Evolutionary conservation across 2,797 vertebrate species (phyloP).

Genomic region (Myotis daubentonii): DNA sequence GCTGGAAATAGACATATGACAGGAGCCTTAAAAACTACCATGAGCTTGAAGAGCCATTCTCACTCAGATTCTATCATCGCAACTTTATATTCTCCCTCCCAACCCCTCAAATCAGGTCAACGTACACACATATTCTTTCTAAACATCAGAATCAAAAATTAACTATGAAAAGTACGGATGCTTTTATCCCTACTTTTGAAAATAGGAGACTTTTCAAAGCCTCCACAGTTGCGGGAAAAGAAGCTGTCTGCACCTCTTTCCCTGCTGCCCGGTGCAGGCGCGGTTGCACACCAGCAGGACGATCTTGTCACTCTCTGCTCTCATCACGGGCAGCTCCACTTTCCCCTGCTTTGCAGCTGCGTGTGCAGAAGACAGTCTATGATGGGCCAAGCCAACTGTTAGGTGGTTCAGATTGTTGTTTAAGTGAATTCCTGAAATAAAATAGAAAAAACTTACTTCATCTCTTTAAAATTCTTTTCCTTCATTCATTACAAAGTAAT

Average conservation of each 20-base stretch:
- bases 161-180: not conserved
- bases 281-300: constrained; percentile 97
- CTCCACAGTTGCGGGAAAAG: not conserved
- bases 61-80: not conserved
- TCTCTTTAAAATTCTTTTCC: constrained; percentile 40
- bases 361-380: constrained; percentile 90
- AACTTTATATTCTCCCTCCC: not conserved
- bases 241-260: constrained; percentile 91
- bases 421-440: constrained; percentile 90
- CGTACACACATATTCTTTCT: not conserved
- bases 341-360: constrained; percentile 87
- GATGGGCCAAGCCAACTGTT: constrained; percentile 91
- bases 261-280: constrained; percentile 96
- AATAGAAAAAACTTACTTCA: constrained; percentile 52
- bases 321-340: constrained; percentile 86
- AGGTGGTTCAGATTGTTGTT: constrained; percentile 98
- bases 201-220: not conserved
- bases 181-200: not conserved
- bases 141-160: constrained; percentile 7
- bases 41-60: not conserved
- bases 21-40: not conserved
- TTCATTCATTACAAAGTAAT: constrained; percentile 47
- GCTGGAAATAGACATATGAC: not conserved
- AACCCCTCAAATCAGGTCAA: not conserved
- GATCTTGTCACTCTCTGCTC: constrained; percentile 90